Evolutionary conservation across 2,797 vertebrate species (phyloP).

Genomic region (Brachyalestes nurse): DNA sequence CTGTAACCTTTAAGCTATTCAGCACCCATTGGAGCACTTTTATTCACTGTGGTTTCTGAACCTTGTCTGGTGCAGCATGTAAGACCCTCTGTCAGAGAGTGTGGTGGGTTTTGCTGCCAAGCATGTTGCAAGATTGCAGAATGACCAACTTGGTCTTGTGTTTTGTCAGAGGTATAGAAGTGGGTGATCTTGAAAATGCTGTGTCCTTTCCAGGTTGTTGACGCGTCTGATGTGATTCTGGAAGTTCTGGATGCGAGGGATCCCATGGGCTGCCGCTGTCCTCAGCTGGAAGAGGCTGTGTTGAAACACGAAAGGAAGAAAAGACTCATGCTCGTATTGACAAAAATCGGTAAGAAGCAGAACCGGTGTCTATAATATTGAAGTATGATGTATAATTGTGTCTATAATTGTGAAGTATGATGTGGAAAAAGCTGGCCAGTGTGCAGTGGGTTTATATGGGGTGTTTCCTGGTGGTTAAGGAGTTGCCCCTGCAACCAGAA

Average conservation of each 20-base stretch:
- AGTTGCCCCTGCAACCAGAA: no score
- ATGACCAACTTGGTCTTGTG: no score
- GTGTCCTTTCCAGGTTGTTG: conserved; percentile 81
- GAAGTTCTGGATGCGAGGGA: conserved; percentile 95
- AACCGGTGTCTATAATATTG: neutral
- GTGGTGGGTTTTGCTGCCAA: no score
- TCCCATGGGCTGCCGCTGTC: conserved; percentile 90
- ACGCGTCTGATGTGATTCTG: conserved; percentile 87
- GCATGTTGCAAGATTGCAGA: no score
- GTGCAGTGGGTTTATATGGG: neutral
- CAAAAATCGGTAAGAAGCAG: conserved; percentile 87
- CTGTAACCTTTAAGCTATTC: no score
- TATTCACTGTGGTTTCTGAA: no score
- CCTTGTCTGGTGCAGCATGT: no score
- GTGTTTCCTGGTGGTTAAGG: no score
- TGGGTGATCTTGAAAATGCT: no score
- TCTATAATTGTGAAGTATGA: neutral
- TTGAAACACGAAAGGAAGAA: conserved; percentile 79
- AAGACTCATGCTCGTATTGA: conserved; percentile 88
- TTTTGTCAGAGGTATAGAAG: no score
- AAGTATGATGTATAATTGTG: neutral
- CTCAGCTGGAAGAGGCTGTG: conserved; percentile 88
- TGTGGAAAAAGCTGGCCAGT: neutral
- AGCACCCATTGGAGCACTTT: no score
- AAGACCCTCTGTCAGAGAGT: no score